phyloP scores from a whole-genome alignment of 92 coral and sea anemone species.

The Epizoanthus ramosus region DNA sequence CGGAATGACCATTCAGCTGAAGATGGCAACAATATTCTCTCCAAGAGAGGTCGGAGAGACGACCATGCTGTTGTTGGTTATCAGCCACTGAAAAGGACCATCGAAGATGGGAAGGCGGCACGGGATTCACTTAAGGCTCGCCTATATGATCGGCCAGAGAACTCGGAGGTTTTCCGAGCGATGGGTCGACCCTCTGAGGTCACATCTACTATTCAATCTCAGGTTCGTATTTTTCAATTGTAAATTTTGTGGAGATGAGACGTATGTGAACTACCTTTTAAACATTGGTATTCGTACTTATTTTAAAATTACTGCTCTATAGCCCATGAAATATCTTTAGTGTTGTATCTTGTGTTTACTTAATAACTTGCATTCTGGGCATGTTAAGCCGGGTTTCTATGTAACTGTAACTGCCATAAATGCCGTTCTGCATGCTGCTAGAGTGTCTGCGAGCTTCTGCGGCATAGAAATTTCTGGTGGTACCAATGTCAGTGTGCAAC shows the following conservation, averaged over 20 bases:
- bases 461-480: too few species aligned
- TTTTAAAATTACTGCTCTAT: not conserved
- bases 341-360: too few species aligned
- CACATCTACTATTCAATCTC: constrained; percentile 48
- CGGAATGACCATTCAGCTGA: constrained; percentile 50
- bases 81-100: constrained; percentile 51
- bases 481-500: too few species aligned
- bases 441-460: too few species aligned
- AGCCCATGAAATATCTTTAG: too few species aligned
- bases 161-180: constrained; percentile 91
- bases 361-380: too few species aligned
- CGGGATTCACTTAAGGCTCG: constrained; percentile 86
- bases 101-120: constrained; percentile 71
- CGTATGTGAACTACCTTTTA: not conserved
- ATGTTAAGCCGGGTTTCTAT: too few species aligned
- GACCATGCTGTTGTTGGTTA: constrained; percentile 38
- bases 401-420: too few species aligned
- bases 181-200: constrained; percentile 73
- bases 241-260: not conserved
- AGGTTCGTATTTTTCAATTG: constrained; percentile 50
- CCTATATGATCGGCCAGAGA: constrained; percentile 89
- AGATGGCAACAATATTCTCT: constrained; percentile 44
- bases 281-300: not conserved
- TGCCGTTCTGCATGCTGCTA: too few species aligned
- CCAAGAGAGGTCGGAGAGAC: constrained; percentile 48